These are phyloP conservation scores for Cenopis cana DNA, from an alignment of 2,888 invertebrate genomes.

Conservation along the genomic window DNA sequence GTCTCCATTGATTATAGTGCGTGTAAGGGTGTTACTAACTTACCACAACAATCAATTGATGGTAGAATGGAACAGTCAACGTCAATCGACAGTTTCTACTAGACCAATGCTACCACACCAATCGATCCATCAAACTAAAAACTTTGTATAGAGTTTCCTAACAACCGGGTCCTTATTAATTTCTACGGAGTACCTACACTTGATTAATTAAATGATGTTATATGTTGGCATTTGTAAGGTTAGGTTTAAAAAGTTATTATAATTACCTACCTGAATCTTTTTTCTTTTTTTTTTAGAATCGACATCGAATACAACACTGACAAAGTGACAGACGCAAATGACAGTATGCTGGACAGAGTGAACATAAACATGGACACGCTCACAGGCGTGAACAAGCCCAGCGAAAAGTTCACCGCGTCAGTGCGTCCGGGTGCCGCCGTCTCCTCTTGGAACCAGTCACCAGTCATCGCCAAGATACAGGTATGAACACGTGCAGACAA, in stretches of 20 bases:
- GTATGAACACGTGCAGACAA: constrained; percentile 51
- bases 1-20: constrained; percentile 11
- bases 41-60: no score
- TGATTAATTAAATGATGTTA: no score
- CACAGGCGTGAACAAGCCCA: constrained; percentile 59
- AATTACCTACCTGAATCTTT: constrained; percentile 14
- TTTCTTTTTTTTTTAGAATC: constrained; percentile 53
- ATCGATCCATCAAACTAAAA: no score
- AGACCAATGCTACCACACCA: no score
- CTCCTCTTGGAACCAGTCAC: constrained; percentile 59
- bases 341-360: constrained; percentile 92
- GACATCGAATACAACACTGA: constrained; percentile 81
- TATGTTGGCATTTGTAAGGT: no score
- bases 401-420: constrained; percentile 47
- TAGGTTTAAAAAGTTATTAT: no score
- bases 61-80: no score
- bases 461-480: constrained; percentile 69
- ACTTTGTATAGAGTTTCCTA: no score
- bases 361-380: constrained; percentile 90
- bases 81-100: no score
- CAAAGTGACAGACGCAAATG: constrained; percentile 92
- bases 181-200: no score
- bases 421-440: constrained; percentile 44
- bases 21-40: no score
- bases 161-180: no score